Percentiles rank a stretch among this genome's conserved stretches.
Evolutionary conservation across 1,140 invertebrate species (phyloP).

Genomic region (Venustaconcha ellipsiformis): DNA sequence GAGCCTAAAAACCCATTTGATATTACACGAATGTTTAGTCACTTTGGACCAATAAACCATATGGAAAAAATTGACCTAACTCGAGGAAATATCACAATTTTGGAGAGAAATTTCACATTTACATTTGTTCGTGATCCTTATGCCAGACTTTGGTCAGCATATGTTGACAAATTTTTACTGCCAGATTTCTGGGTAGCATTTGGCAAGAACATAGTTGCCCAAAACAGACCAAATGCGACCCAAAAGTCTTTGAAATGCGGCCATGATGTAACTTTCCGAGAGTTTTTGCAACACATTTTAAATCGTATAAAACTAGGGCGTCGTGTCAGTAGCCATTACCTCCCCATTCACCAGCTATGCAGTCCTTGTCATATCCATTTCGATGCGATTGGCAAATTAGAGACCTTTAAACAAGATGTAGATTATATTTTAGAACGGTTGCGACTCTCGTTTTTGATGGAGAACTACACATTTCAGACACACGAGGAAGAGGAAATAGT

Average conservation of each 20-base stretch:
- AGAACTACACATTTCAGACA: not conserved
- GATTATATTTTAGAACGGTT: slow-evolving; percentile 13
- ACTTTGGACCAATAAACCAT: slow-evolving; percentile 13
- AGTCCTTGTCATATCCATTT: slow-evolving; percentile 22
- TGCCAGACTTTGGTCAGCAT: slow-evolving; percentile 36
- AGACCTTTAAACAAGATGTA: slow-evolving; percentile 24
- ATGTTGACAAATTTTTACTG: slow-evolving; percentile 38
- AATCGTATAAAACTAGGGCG: too few species aligned
- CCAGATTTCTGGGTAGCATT: slow-evolving; percentile 29
- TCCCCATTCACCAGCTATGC: slow-evolving; percentile 7
- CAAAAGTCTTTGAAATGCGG: not conserved
- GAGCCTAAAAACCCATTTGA: slow-evolving; percentile 15
- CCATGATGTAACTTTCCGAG: slow-evolving; percentile 3
- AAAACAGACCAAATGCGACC: not conserved
- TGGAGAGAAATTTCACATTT: slow-evolving; percentile 18
- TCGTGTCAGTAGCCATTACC: slow-evolving; percentile 1
- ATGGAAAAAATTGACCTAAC: slow-evolving; percentile 16
- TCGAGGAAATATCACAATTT: not conserved
- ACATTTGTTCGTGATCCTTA: slow-evolving; percentile 37
- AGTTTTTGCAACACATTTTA: slow-evolving; percentile 3
- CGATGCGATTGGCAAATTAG: slow-evolving; percentile 27
- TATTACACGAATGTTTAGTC: slow-evolving; percentile 22
- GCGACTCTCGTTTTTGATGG: slow-evolving; percentile 1
- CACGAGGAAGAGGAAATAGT: not conserved
- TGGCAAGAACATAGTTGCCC: slow-evolving; percentile 3